Evolutionary conservation across 2,113 vertebrate species (phyloP).

Genomic region (Picathartes gymnocephalus): DNA sequence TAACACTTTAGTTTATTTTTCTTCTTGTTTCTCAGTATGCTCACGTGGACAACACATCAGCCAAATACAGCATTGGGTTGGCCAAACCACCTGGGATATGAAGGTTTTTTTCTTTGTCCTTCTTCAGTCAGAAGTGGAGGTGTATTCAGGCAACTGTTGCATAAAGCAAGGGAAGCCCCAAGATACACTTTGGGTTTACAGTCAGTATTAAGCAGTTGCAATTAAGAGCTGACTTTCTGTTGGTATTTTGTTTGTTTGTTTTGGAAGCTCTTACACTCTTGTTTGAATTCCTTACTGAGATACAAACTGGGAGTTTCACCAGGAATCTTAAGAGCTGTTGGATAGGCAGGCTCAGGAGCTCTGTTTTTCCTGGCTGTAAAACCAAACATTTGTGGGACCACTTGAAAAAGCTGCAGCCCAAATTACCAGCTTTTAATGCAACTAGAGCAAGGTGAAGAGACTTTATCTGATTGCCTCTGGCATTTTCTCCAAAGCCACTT

Average conservation of each 20-base stretch:
- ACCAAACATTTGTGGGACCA: neutral
- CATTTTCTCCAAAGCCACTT: conserved; percentile 28
- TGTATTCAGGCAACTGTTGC: neutral
- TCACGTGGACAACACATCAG: neutral
- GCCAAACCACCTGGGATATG: neutral
- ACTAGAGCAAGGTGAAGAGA: neutral
- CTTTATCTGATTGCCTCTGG: conserved; percentile 1
- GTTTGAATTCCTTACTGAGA: neutral
- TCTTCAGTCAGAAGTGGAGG: neutral
- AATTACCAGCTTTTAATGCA: neutral
- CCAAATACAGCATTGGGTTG: neutral
- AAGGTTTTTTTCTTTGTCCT: neutral
- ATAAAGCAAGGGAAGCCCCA: rapidly evolving
- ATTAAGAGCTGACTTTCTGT: neutral
- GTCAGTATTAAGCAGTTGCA: neutral
- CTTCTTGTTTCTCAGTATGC: neutral
- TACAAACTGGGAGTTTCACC: neutral
- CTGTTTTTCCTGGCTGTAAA: neutral
- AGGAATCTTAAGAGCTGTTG: neutral
- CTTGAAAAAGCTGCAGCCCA: neutral
- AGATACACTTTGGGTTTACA: rapidly evolving
- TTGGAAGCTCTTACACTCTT: neutral
- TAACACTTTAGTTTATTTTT: neutral
- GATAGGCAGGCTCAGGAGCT: neutral
- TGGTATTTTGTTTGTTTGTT: neutral